phyloP scores from a whole-genome alignment of 92 coral and sea anemone genomes.

The Actinernus sp. region DNA sequence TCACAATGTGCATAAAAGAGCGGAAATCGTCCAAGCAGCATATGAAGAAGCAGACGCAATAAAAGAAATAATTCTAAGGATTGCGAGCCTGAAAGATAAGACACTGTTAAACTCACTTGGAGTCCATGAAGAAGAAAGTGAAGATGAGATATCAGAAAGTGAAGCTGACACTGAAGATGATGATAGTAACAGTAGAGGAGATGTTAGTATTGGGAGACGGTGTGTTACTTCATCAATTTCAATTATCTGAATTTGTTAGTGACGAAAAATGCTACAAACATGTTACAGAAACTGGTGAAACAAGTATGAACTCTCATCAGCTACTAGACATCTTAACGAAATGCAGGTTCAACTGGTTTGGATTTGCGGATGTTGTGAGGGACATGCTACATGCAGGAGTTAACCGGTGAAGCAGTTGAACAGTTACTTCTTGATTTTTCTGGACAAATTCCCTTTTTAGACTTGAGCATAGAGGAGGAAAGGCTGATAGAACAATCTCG shows the following conservation, averaged over 20 bases:
- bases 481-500: constrained; percentile 31
- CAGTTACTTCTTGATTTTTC: constrained; percentile 17
- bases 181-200: too few relatives aligned
- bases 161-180: constrained; percentile 39
- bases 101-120: constrained; percentile 35
- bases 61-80: constrained; percentile 33
- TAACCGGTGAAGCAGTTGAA: constrained; percentile 31
- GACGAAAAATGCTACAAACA: constrained; percentile 38
- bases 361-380: constrained; percentile 3
- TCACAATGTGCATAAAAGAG: constrained; percentile 4
- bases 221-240: too few relatives aligned
- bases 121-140: not conserved
- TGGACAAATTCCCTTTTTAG: constrained; percentile 7
- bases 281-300: constrained; percentile 14
- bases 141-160: constrained; percentile 5
- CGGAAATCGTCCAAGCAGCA: constrained; percentile 14
- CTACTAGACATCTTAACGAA: constrained; percentile 15
- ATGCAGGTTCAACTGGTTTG: constrained; percentile 51
- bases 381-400: constrained; percentile 1
- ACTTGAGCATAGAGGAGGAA: constrained; percentile 6
- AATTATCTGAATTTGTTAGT: too few relatives aligned
- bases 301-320: constrained; percentile 28
- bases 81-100: constrained; percentile 33
- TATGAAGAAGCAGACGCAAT: constrained; percentile 21
- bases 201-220: too few relatives aligned